Evolutionary conservation across 2,888 invertebrate genomes (phyloP).

Genomic region (Agrotis clavis): DNA sequence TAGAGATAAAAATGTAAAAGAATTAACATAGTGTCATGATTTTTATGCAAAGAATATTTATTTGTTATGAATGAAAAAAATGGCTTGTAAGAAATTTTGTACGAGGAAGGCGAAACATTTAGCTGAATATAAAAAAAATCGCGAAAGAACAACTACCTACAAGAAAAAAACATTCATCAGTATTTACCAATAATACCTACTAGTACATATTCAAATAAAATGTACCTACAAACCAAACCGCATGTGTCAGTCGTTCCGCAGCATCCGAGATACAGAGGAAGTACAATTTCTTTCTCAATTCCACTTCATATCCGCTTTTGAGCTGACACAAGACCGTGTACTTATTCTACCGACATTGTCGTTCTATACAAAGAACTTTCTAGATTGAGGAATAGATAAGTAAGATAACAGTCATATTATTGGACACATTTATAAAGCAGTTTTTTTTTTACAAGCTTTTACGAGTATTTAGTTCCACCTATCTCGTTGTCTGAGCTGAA

Average conservation of each 20-base stretch:
- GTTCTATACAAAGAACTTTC: constrained; percentile 1
- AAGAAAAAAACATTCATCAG: not conserved
- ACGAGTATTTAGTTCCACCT: no score
- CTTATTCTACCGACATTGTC: not conserved
- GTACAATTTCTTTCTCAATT: constrained; percentile 52
- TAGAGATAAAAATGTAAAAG: no score
- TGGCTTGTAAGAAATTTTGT: no score
- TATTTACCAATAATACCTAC: not conserved
- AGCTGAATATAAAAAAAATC: no score
- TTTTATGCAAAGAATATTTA: no score
- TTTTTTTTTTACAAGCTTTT: no score
- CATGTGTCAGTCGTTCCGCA: constrained; percentile 24
- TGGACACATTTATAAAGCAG: not conserved
- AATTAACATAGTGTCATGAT: no score
- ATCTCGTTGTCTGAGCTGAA: no score
- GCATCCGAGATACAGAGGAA: constrained; percentile 29
- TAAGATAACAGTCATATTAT: no score
- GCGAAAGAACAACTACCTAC: no score
- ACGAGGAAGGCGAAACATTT: no score
- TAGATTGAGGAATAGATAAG: not conserved
- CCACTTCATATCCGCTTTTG: constrained; percentile 42
- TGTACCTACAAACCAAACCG: not conserved
- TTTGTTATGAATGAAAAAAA: no score
- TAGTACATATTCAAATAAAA: not conserved
- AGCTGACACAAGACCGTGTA: constrained; percentile 23